Evolutionary conservation across 2,113 vertebrate genomes (phyloP).

Genomic region (Zingel zingel): DNA sequence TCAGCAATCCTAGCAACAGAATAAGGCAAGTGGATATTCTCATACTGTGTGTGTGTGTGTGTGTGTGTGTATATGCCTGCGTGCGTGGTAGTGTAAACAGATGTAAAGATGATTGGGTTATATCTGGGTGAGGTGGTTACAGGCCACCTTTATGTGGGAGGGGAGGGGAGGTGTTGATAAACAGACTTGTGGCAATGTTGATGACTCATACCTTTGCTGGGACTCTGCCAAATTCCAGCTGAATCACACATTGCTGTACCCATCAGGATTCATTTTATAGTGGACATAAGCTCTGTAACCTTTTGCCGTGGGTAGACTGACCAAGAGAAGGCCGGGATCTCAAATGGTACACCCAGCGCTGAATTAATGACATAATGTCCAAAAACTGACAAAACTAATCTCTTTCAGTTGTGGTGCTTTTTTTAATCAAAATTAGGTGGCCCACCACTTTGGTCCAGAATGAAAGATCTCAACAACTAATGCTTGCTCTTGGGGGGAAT

Average conservation of each 20-base stretch:
- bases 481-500: too few relatives aligned
- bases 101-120: conserved; percentile 51
- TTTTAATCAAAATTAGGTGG: neutral
- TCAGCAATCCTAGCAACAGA: neutral
- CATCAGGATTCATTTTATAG: conserved; percentile 41
- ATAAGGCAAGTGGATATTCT: neutral
- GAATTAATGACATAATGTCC: neutral
- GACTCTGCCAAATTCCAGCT: conserved; percentile 54
- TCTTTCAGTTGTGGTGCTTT: neutral
- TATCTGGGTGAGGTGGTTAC: conserved; percentile 49
- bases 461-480: neutral
- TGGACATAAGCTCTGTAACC: conserved; percentile 36
- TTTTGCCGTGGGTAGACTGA: conserved; percentile 18
- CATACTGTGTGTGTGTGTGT: neutral
- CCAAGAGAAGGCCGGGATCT: neutral
- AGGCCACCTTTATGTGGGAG: conserved; percentile 54
- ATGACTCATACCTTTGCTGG: conserved; percentile 69
- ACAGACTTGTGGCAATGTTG: conserved; percentile 61
- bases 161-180: conserved; percentile 59
- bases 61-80: neutral
- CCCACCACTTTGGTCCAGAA: neutral
- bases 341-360: neutral
- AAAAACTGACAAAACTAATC: conserved; percentile 3
- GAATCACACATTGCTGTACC: conserved; percentile 40
- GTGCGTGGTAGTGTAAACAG: conserved; percentile 24